Evolutionary conservation across 2,797 vertebrate genomes (phyloP), one percentile per base, ranked within the genome.

Genomic region (Lemur catta): DNA sequence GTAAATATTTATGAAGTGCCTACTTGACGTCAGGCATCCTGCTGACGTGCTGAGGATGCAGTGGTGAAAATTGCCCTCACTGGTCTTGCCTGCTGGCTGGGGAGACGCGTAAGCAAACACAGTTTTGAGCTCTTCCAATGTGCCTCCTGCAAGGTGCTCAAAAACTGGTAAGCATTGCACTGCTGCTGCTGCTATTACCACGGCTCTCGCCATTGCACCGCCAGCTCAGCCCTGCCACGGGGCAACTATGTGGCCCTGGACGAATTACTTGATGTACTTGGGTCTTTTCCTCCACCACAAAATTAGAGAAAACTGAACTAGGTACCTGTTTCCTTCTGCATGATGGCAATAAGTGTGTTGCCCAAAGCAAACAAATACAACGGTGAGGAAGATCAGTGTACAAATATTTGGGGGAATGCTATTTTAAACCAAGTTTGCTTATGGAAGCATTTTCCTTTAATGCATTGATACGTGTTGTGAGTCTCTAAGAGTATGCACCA

Each of bases 141-240:
- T 17, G 17, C 35, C 11, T 14, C 0, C 11, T 5, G 8, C 28
- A 59, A 30, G 35, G 75, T 4, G 12, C 4, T 33, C 28, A 14
- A 11, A 17, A 4, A 24, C 3, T 3, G 8, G 55, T 22, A 55
- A 55, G 22, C 55, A 55, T 55, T 55, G 55, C 20, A 10, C 3
- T 10, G 2, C 17, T 9, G 0, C 69, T 28, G 1, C 24, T 14
- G 4, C 13, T 2, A 13, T 33, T 26, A 2, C 55, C 9, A 0
- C 17, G 22, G 5, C 6, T 2, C 4, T 33, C 0, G 6, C 50
- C 12, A 11, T 22, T 8, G 11, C n/a, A 6, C 14, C 12, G 11
- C 35, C 5, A 0, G 9, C 38, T 61, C 2, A 5, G 38, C 17
- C 35, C 38, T 18, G 33, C 76, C 52, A 2, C n/a, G 2, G 5